Conservation (phyloP, 2,113 vertebrate species). For the Hoplias malabaricus region DNA sequence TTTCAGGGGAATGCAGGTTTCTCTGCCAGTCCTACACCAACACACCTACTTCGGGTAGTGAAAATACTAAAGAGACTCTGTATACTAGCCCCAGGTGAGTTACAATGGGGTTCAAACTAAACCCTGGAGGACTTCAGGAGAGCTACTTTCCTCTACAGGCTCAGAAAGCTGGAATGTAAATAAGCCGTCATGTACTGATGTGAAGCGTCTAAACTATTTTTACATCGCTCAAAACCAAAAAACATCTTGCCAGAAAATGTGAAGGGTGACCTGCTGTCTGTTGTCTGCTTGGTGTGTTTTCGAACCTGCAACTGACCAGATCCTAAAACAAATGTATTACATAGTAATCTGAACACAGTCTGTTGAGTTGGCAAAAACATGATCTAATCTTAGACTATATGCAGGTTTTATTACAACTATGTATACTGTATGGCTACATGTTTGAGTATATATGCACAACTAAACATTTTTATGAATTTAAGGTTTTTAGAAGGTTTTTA, state of each 20-base stretch:
- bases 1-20: constrained; percentile 5
- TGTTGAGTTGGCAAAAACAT: neutral
- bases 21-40: constrained; percentile 12
- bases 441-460: too few species aligned
- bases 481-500: too few species aligned
- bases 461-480: too few species aligned
- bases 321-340: neutral
- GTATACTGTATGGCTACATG: too few species aligned
- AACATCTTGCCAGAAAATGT: neutral
- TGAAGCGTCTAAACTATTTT: neutral
- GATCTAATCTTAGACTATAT: neutral
- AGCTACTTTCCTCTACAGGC: neutral
- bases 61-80: constrained; percentile 27
- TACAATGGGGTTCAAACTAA: constrained; percentile 4
- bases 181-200: neutral
- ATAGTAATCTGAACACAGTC: neutral
- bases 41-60: constrained; percentile 23
- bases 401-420: too few species aligned
- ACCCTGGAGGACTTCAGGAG: neutral
- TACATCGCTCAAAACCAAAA: neutral
- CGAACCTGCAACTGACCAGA: constrained; percentile 1
- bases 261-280: constrained; percentile 4
- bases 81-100: constrained; percentile 15
- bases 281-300: neutral
- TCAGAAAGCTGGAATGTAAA: neutral